Conservation (phyloP, 2,113 vertebrate genomes). For the Pygoscelis antarcticus region DNA sequence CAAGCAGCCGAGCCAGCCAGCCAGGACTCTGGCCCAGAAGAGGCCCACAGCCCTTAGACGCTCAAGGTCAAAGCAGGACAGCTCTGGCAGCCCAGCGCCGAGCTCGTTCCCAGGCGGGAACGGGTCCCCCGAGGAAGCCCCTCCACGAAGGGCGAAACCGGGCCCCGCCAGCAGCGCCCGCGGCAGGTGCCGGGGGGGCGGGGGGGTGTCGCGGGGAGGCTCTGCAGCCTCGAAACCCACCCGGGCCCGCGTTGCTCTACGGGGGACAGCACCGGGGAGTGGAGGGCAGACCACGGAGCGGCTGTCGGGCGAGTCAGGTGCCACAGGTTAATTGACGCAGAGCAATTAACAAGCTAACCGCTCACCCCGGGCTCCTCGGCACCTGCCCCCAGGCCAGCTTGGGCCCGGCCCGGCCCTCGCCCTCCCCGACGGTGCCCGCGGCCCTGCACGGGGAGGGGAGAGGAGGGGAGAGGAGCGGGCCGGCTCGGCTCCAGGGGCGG, state of each 20-base stretch:
- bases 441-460: too few species aligned
- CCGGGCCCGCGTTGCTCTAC: not conserved
- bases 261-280: too few species aligned
- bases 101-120: not conserved
- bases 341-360: too few species aligned
- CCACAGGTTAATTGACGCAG: too few species aligned
- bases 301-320: not conserved
- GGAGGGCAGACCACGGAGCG: not conserved
- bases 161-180: not conserved
- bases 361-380: too few species aligned
- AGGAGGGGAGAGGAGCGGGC: too few species aligned
- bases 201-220: not conserved
- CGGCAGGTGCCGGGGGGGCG: too few species aligned
- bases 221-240: not conserved
- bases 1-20: not conserved
- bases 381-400: too few species aligned
- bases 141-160: not conserved
- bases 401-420: too few species aligned
- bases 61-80: conserved; percentile 43
- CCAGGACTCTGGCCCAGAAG: not conserved
- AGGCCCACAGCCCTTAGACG: not conserved
- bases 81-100: not conserved
- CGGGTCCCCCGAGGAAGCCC: not conserved
- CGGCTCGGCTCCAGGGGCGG: too few species aligned
- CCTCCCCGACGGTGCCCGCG: too few species aligned